Evolutionary conservation across 2,797 vertebrate species (phyloP), one percentile per base, ranked within the genome.

Genomic region (Nannoperca obscura): DNA sequence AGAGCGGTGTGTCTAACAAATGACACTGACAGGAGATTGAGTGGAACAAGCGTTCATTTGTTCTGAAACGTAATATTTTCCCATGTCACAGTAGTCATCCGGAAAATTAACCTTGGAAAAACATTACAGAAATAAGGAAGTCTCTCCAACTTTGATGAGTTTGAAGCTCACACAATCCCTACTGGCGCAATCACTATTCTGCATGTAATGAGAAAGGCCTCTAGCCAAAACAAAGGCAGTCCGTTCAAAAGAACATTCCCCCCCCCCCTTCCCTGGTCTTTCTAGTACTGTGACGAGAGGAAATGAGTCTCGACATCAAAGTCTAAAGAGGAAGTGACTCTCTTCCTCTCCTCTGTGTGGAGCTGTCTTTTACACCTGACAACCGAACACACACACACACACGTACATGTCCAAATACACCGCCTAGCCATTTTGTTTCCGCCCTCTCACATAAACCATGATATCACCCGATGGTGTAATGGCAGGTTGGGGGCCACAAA

Each of bases 251-350:
- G 78, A 78, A 86, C 81, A 78, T 73, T 85, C 71, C 84, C 72
- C 61, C 73, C 40, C 53, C 75, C 62, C 63, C 71, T 69, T 77
- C 77, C 40, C 76, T 44, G 73, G 49, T 86, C 87, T 85, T 87
- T 89, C 81, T 81, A 88, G 86, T 74, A 79, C 80, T 69, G 80
- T 70, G 79, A 89, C 78, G 57, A 88, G 90, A 87, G 92, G 93
- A 94, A 94, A 94, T 92, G 76, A 90, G 88, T 77, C 78, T 78
- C 38, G 79, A 90, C 91, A 93, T 93, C 87, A 93, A 93, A 92
- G 89, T 78, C 85, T 54, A 55, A 83, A 32, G 57, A 90, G 91
- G 91, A 94, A 92, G 87, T 86, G 81, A 87, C 85, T 88, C 80
- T 87, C 64, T 83, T 91, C 87, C 89, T 55, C 36, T 85, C 57